Evolutionary conservation across 2,113 vertebrate genomes (phyloP), one percentile per base, ranked within the genome.

Genomic region (Myxocyprinus asiaticus): DNA sequence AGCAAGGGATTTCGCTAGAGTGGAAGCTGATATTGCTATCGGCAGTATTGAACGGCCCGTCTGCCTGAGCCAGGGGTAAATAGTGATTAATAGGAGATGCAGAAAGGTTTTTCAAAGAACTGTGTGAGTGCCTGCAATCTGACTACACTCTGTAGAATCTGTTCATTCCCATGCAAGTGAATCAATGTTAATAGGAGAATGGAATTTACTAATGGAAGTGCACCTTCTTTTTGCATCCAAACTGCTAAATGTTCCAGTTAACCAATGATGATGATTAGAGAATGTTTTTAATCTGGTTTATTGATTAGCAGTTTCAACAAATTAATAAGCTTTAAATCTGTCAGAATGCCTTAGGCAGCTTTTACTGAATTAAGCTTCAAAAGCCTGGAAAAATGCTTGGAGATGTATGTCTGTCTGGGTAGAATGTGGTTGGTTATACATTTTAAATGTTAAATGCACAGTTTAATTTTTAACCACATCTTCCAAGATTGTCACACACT

Each of bases 31-130:
- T 76, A 82, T 69, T 69, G 65, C 59, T 68, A 64, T 73, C 61
- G 74, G 66, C 78, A 83, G 51, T 70, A 85, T 81, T 58, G 78
- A 81, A 43, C 33, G 6, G 53, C 45, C 22, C 42, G 63, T 53
- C 45, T 81, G 79, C 58, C 59, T 67, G 66, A 45, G 68, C 62
- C 7, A 17, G 50, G 61, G 62, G 53, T 78, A 83, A 81, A 83
- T 76, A 61, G 75, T 83, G 84, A 85, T 85, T 83, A 83, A 85
- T 85, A 75, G 59, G 59, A 45, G 15, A 78, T 62, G 43, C 48
- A 68, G 12, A 69, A 67, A 77, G 56, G 33, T 62, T 59, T 48
- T 7, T 0, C 66, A 33, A 47, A 51, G 67, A 69, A 33, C 58
- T 62, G 43, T 61, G 56, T 6, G 56, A 72, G 10, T 63, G 72